phyloP scores from a whole-genome alignment of 2,113 vertebrate genomes.

The Microtus montanus region DNA sequence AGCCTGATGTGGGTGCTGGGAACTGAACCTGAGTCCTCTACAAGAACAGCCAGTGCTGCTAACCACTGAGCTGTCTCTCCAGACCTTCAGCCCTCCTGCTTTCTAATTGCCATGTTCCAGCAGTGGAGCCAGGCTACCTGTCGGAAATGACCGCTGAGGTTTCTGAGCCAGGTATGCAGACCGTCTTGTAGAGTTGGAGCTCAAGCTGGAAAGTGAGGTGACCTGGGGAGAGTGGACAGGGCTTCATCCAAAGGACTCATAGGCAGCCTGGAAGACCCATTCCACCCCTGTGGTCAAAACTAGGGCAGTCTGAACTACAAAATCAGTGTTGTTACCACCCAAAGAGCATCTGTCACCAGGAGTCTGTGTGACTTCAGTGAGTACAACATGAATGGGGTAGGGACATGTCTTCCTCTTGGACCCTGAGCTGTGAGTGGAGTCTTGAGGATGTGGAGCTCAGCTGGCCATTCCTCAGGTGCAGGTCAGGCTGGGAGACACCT shows the following conservation, averaged over 20 bases:
- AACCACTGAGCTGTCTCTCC: neutral
- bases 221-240: accelerated
- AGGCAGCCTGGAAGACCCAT: no score
- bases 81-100: neutral
- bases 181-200: neutral
- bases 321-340: neutral
- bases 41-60: neutral
- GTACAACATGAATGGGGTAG: no score
- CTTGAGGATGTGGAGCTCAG: neutral
- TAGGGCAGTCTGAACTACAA: no score
- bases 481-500: no score
- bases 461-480: neutral
- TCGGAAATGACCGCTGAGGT: neutral
- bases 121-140: neutral
- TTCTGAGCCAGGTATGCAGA: neutral
- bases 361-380: neutral
- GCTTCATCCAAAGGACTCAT: neutral
- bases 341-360: no score
- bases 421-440: neutral
- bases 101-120: neutral
- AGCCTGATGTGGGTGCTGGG: neutral
- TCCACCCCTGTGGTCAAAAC: neutral
- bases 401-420: neutral
- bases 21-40: neutral
- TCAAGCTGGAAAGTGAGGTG: neutral